Percentiles rank a stretch among this genome's conserved stretches.
Evolutionary conservation across 2,797 vertebrate genomes (phyloP).

Genomic region (Ptychadena robeensis): DNA sequence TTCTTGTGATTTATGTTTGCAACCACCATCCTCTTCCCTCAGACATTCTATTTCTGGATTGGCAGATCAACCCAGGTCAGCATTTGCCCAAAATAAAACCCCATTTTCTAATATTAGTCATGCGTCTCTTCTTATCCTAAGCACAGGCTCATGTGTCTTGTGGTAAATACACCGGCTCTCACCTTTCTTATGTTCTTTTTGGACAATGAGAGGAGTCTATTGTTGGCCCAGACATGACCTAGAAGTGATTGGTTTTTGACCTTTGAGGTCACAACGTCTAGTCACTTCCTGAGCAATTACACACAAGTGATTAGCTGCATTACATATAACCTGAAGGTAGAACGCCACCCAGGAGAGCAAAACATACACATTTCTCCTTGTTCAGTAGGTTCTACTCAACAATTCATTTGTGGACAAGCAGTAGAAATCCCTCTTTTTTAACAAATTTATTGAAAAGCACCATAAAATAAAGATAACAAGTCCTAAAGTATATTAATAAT

Average conservation of each 20-base stretch:
- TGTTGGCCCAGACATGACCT: constrained; percentile 20
- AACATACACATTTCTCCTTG: neutral
- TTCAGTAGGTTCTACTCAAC: neutral
- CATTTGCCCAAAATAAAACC: neutral
- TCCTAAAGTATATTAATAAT: no score
- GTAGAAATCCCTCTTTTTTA: neutral
- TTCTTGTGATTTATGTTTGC: no score
- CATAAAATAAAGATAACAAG: no score
- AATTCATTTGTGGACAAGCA: neutral
- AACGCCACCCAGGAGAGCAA: neutral
- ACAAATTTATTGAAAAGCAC: no score
- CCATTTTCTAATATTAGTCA: neutral
- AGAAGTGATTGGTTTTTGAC: constrained; percentile 26
- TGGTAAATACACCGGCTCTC: neutral
- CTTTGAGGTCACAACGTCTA: constrained; percentile 11
- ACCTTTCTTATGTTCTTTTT: neutral
- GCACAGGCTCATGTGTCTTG: neutral
- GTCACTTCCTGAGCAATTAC: constrained; percentile 43
- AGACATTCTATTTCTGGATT: no score
- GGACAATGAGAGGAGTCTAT: constrained; percentile 8
- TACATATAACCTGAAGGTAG: constrained; percentile 8
- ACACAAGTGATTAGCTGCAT: constrained; percentile 34
- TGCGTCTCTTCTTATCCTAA: neutral
- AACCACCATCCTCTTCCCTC: no score
- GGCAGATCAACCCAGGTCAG: no score